phyloP scores from a whole-genome alignment of 2,888 invertebrate genomes.

The Chromoteleia sp. region DNA sequence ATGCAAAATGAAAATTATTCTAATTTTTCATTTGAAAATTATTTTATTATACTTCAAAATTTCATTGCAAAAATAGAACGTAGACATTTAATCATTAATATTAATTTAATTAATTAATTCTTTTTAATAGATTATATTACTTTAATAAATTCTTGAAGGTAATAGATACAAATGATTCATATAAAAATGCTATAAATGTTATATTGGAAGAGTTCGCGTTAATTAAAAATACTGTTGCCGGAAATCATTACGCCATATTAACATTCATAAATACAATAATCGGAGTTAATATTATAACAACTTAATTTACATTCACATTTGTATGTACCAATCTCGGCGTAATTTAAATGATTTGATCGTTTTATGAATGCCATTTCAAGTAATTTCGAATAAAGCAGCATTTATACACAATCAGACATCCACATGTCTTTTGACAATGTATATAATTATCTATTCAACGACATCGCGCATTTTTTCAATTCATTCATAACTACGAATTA shows the following conservation, averaged over 20 bases:
- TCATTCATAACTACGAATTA: constrained; percentile 52
- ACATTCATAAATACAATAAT: constrained; percentile 13
- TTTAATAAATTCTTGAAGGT: too few species aligned
- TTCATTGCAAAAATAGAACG: too few species aligned
- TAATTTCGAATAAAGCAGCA: constrained; percentile 32
- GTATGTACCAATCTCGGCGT: background rate
- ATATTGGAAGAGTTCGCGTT: too few species aligned
- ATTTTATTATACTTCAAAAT: too few species aligned
- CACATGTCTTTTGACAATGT: constrained; percentile 28
- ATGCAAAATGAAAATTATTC: too few species aligned
- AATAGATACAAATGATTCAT: too few species aligned
- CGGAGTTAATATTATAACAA: constrained; percentile 3
- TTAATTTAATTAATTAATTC: too few species aligned
- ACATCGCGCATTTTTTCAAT: constrained; percentile 31
- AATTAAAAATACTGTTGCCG: background rate
- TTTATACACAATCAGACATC: constrained; percentile 26
- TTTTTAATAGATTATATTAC: too few species aligned
- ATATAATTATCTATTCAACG: constrained; percentile 54
- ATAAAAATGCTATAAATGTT: too few species aligned
- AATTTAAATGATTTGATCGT: constrained; percentile 10
- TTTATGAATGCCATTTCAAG: constrained; percentile 18
- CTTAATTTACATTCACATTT: constrained; percentile 19
- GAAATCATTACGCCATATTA: constrained; percentile 8
- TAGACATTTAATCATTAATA: too few species aligned
- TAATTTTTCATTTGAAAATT: too few species aligned